Conservation (phyloP, 37 sponge, comb jelly and placozoan species). For the Ianthella basta region DNA sequence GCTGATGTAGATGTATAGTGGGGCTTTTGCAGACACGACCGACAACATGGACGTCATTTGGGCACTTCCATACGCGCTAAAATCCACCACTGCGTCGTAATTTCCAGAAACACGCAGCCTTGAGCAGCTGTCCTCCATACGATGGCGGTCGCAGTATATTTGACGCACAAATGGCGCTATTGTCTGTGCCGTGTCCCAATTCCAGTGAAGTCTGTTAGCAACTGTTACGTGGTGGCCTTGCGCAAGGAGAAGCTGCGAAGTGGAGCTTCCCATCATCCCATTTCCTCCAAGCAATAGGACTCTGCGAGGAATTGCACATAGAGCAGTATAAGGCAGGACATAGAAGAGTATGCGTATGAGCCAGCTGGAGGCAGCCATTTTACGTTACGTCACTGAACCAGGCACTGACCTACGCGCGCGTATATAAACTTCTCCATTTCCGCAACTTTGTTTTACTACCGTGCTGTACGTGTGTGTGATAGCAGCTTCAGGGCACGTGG, state of each 20-base stretch:
- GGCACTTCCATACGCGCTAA: conserved; percentile 30
- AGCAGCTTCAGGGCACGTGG: too few relatives aligned
- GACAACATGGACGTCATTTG: conserved; percentile 25
- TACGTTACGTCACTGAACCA: background rate
- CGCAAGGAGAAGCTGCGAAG: conserved; percentile 17
- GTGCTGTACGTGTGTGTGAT: too few relatives aligned
- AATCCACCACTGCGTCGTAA: conserved; percentile 52
- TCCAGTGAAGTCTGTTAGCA: conserved; percentile 44
- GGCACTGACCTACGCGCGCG: too few relatives aligned
- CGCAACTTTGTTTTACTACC: too few relatives aligned
- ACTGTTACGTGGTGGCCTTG: conserved; percentile 31
- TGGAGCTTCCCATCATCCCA: conserved; percentile 44
- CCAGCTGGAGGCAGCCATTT: background rate
- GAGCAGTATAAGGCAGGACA: background rate
- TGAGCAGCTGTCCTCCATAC: background rate
- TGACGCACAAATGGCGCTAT: conserved; percentile 13
- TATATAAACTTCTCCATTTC: too few relatives aligned
- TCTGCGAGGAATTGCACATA: conserved; percentile 23
- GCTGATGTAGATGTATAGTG: conserved; percentile 50
- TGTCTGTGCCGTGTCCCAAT: conserved; percentile 36
- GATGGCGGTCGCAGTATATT: conserved; percentile 40
- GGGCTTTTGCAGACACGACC: conserved; percentile 5
- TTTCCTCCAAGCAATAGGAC: conserved; percentile 55
- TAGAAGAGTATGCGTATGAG: background rate
- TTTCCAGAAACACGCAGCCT: background rate